Base-by-base conservation (phyloP, 2,888 invertebrate genomes). In the Oscheius myriophilus region DNA sequence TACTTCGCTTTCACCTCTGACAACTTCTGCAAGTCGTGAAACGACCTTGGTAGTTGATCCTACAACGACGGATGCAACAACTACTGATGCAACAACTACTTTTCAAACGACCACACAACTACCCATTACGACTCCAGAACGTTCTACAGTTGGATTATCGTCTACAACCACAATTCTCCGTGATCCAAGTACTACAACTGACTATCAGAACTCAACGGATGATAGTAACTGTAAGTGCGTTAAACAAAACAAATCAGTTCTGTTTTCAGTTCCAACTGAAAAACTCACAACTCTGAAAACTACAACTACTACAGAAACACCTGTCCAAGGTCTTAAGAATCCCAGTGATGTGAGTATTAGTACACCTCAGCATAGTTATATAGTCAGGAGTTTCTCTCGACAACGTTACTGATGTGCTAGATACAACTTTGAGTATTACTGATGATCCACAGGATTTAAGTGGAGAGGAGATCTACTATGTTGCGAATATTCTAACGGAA, bases 351-450 rank as follows among this genome's bases (percentile, higher is more conserved):
- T 58, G 14, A 58, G 58, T 43, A 18, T 3, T 33, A 6, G 3
- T 33, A 33, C 9, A 6, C 9, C 4, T 9, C 33, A 33, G 33
- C 33, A 55, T 16, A 16, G 39, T 33, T 21, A 18, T 57, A 25
- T 33, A 63, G 63, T 63, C 63, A 23, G 63, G 63, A 4, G 39
- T 63, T 9, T 49, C 39, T 16, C 26, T 63, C 9, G 23, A 63
- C 21, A 63, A 63, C 39, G 63, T 63, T 2, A 52, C 63, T 0
- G 21, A 63, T 26, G 46, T 49, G 11, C 16, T 63, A n/a, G 51
- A 51, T 26, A 43, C 42, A 2, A 63, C 63, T 0, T 41, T 51
- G 51, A 42, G 3, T n/a, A 51, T 51, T 39, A 63, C 63, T 14
- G 51, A 63, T 16, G 25, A 63, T 51, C 41, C 63, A 23, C 12